A percentile compares a stretch with the other conserved stretches of the same genome.
Conservation (phyloP, 2,888 invertebrate species). For the Ganaspis brasiliensis region DNA sequence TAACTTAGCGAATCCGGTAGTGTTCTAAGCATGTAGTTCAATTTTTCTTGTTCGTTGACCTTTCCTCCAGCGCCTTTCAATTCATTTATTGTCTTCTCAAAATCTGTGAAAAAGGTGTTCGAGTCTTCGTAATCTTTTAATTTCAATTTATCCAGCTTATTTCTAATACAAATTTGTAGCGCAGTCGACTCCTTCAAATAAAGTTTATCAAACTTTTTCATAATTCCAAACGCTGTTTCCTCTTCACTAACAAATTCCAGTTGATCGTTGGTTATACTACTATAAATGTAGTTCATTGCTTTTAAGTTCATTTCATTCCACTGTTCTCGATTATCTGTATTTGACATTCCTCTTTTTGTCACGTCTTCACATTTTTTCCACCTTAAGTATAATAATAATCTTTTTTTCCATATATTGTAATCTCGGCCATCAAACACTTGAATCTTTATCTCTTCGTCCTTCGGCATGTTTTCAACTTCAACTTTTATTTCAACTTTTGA, state of each 20-base stretch:
- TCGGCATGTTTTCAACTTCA: conserved; percentile 31
- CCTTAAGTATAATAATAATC: conserved; percentile 41
- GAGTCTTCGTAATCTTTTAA: conserved; percentile 43
- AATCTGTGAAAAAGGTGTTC: conserved; percentile 49
- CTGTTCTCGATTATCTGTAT: conserved; percentile 4
- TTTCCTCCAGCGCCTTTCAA: conserved; percentile 49
- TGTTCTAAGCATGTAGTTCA: conserved; percentile 40
- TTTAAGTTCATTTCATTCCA: conserved; percentile 55
- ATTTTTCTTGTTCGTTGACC: conserved; percentile 62
- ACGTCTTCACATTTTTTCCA: conserved; percentile 50
- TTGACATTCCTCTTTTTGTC: conserved; percentile 44
- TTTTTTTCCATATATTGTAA: conserved; percentile 53
- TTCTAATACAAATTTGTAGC: conserved; percentile 39
- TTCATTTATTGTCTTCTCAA: conserved; percentile 58
- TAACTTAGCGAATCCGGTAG: conserved; percentile 62
- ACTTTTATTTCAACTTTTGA: no score
- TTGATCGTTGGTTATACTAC: conserved; percentile 51
- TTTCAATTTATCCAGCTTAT: conserved; percentile 35
- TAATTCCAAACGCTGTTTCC: conserved; percentile 46
- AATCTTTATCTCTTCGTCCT: conserved; percentile 30
- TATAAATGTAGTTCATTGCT: conserved; percentile 57
- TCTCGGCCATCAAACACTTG: conserved; percentile 45
- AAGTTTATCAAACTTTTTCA: conserved; percentile 43
- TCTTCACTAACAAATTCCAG: conserved; percentile 51
- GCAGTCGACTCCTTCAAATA: conserved; percentile 42